Conservation (phyloP, 2,797 vertebrate species). For the Sebastes miniatus region DNA sequence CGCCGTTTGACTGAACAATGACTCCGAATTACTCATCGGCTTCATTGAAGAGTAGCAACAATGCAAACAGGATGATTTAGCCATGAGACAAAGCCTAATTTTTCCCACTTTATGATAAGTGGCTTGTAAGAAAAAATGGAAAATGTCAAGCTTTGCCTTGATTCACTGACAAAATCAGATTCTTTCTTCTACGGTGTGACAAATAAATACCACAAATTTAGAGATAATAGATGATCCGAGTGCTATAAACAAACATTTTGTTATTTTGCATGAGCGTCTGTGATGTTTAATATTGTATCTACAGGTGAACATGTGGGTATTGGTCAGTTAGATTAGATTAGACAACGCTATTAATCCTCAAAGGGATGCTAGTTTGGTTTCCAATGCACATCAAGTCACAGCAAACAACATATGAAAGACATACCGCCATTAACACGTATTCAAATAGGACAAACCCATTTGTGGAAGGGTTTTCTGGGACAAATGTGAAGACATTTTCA, state of each 20-base stretch:
- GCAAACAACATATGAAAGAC: neutral
- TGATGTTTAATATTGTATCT: neutral
- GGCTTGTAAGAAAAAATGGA: neutral
- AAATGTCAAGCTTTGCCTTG: slow-evolving; percentile 16
- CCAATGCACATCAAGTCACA: neutral
- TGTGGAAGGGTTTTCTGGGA: neutral
- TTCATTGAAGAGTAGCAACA: slow-evolving; percentile 22
- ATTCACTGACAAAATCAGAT: slow-evolving; percentile 5
- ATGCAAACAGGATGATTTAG: slow-evolving; percentile 29
- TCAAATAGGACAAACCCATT: neutral
- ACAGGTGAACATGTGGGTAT: neutral
- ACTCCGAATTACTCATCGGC: slow-evolving; percentile 40
- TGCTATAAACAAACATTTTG: slow-evolving; percentile 4
- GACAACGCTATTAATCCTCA: neutral
- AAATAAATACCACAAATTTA: slow-evolving; percentile 3
- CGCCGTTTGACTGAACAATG: slow-evolving; percentile 49
- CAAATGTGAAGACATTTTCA: no score
- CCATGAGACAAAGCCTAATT: slow-evolving; percentile 49
- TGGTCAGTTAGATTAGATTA: neutral
- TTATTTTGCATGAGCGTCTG: neutral
- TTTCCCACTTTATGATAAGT: slow-evolving; percentile 25
- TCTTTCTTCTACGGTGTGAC: slow-evolving; percentile 8
- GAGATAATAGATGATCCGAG: neutral
- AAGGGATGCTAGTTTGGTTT: neutral
- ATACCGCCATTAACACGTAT: no score